These are phyloP conservation scores for Amniataba percoides DNA, from an alignment of 2,797 vertebrate species.

Conservation along the genomic window DNA sequence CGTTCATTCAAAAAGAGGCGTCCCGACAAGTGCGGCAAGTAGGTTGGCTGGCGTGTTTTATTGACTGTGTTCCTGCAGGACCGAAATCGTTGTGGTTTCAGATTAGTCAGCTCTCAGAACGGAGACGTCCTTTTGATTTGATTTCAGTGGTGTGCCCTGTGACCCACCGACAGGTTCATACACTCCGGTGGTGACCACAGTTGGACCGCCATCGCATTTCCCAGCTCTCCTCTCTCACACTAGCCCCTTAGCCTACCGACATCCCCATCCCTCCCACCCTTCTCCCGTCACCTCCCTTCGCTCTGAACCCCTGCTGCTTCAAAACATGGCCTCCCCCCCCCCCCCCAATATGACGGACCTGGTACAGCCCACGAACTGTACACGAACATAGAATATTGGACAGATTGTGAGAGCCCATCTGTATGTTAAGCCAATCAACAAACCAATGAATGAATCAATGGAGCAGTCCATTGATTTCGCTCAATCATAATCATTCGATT, in stretches of 20 bases:
- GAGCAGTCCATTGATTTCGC: conserved; percentile 80
- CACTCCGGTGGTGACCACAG: conserved; percentile 35
- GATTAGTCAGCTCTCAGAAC: conserved; percentile 10
- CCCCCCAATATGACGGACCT: conserved; percentile 33
- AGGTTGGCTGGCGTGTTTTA: conserved; percentile 37
- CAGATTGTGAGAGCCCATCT: conserved; percentile 68
- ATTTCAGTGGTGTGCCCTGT: neutral
- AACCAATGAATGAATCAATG: conserved; percentile 76
- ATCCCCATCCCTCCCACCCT: conserved; percentile 33
- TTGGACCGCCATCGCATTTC: conserved; percentile 63
- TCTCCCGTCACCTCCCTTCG: conserved; percentile 62
- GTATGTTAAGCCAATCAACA: conserved; percentile 72
- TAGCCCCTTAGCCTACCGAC: conserved; percentile 52
- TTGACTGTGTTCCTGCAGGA: conserved; percentile 19
- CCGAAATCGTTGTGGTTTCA: conserved; percentile 34
- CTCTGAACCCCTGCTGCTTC: conserved; percentile 76
- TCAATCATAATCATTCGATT: conserved; percentile 71
- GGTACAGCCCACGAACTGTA: conserved; percentile 58
- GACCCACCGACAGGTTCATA: conserved; percentile 5
- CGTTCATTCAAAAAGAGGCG: conserved; percentile 47
- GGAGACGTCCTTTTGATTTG: conserved; percentile 1
- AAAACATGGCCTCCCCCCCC: conserved; percentile 68
- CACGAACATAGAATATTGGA: conserved; percentile 29
- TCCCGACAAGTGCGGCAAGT: conserved; percentile 50
- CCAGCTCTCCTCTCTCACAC: conserved; percentile 79